Conservation (phyloP, 1,140 invertebrate species). For the Gonioctena quinquepunctata region DNA sequence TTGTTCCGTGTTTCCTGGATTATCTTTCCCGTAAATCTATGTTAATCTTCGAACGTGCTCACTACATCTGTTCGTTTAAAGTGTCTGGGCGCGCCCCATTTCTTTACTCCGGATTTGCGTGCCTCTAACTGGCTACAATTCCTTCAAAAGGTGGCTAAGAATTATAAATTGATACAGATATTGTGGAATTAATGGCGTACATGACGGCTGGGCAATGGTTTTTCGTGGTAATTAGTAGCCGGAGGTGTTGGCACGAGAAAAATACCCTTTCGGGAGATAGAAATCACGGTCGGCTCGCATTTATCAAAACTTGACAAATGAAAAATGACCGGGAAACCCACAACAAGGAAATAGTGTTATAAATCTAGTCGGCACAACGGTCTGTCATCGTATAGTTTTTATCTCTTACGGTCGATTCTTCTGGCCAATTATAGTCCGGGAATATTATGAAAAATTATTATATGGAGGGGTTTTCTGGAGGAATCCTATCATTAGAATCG, state of each 20-base stretch:
- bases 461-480: no score
- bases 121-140: neutral
- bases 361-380: constrained; percentile 13
- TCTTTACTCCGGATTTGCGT: constrained; percentile 13
- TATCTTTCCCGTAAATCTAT: no score
- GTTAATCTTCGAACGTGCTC: no score
- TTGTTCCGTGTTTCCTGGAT: neutral
- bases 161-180: constrained; percentile 27
- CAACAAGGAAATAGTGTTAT: constrained; percentile 18
- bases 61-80: neutral
- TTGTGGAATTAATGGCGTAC: constrained; percentile 14
- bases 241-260: constrained; percentile 11
- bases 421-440: neutral
- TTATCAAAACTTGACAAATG: constrained; percentile 16
- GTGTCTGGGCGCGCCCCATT: neutral
- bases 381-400: neutral
- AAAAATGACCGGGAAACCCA: constrained; percentile 10
- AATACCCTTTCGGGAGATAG: neutral
- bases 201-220: neutral
- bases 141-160: neutral
- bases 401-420: no score
- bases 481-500: no score
- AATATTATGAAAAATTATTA: no score
- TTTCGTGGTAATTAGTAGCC: constrained; percentile 16
- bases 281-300: constrained; percentile 6